Conservation (phyloP, 2,888 invertebrate species). For the Elysia crispata region DNA sequence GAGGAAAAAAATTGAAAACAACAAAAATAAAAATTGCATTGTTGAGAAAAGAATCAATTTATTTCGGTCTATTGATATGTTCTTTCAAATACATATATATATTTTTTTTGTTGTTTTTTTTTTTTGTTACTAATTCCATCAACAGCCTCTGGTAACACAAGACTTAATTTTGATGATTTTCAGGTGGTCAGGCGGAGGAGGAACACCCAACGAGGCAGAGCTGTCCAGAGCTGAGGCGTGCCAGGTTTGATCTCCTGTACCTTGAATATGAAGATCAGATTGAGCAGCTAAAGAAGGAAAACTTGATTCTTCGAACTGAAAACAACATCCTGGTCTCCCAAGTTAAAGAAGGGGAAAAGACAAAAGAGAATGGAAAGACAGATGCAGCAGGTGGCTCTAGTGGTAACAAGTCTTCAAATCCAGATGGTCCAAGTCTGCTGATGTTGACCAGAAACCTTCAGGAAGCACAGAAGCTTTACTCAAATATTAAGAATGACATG, state of each 20-base stretch:
- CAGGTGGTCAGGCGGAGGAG: constrained; percentile 69
- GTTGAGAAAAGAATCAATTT: neutral
- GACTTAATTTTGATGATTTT: neutral
- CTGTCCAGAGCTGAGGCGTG: constrained; percentile 68
- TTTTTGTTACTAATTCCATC: too few relatives aligned
- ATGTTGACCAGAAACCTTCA: constrained; percentile 67
- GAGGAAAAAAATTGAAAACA: too few relatives aligned
- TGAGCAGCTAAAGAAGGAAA: constrained; percentile 62
- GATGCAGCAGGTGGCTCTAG: neutral
- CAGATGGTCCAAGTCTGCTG: constrained; percentile 48
- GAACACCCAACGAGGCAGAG: constrained; percentile 62
- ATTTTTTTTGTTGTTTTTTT: neutral
- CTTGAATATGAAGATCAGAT: constrained; percentile 75
- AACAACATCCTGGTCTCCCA: constrained; percentile 65
- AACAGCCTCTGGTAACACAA: neutral
- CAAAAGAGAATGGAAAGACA: neutral
- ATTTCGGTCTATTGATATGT: neutral
- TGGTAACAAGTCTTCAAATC: neutral
- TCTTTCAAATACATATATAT: too few relatives aligned
- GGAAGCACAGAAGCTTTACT: constrained; percentile 69
- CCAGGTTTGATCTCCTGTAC: constrained; percentile 71
- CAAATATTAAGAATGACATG: constrained; percentile 67
- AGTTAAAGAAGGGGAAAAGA: constrained; percentile 51
- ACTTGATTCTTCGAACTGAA: constrained; percentile 61
- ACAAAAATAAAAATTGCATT: neutral